phyloP scores from a whole-genome alignment of 2,797 vertebrate genomes.

The Oophaga sylvatica region DNA sequence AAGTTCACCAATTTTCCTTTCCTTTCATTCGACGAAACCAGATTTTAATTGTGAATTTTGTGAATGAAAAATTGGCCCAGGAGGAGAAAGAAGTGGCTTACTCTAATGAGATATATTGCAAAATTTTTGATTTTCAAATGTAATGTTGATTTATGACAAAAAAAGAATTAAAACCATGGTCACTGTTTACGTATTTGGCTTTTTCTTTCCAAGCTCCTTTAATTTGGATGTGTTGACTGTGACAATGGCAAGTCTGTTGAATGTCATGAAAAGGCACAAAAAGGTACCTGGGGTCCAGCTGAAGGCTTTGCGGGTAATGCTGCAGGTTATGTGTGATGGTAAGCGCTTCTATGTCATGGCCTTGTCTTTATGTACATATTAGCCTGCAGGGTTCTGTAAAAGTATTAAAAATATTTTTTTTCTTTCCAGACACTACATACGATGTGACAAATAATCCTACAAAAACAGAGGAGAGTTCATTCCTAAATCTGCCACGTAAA shows the following conservation, averaged over 20 bases:
- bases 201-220: constrained; percentile 73
- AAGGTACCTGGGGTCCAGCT: constrained; percentile 83
- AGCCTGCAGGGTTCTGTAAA: neutral
- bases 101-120: too few relatives aligned
- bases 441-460: constrained; percentile 58
- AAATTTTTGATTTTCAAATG: too few relatives aligned
- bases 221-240: constrained; percentile 84
- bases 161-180: too few relatives aligned
- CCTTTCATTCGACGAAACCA: too few relatives aligned
- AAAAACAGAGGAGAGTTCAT: constrained; percentile 72
- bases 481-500: constrained; percentile 78
- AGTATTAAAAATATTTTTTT: neutral
- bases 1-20: too few relatives aligned
- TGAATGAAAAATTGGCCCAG: too few relatives aligned
- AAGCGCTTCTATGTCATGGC: constrained; percentile 55
- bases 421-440: constrained; percentile 58
- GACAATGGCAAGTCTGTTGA: constrained; percentile 82
- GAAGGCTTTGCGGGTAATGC: constrained; percentile 84
- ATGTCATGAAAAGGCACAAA: constrained; percentile 83
- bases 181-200: neutral
- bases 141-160: too few relatives aligned
- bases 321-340: constrained; percentile 88
- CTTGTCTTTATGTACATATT: neutral
- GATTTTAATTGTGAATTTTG: too few relatives aligned
- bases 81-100: too few relatives aligned